Conservation (phyloP, 2,888 invertebrate species). For the Hemaris fuciformis region DNA sequence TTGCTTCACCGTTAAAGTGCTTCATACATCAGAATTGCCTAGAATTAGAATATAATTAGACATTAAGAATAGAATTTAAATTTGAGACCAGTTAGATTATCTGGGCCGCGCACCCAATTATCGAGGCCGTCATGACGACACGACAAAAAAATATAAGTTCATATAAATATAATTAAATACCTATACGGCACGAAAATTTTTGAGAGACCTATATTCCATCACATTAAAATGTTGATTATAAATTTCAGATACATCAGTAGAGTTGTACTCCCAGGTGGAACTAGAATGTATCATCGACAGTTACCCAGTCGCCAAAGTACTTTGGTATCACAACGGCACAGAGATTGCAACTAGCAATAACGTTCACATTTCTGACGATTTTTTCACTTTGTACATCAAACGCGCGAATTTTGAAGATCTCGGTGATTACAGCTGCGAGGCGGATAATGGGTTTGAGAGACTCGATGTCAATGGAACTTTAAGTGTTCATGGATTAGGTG, state of each 20-base stretch:
- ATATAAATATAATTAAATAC: no score
- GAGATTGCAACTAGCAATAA: conserved; percentile 32
- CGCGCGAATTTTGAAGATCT: conserved; percentile 54
- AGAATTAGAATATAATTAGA: no score
- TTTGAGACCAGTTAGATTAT: no score
- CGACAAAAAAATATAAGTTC: no score
- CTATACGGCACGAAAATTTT: no score
- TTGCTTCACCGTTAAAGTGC: no score
- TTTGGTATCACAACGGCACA: conserved; percentile 64
- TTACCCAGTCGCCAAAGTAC: conserved; percentile 39
- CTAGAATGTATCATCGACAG: conserved; percentile 50
- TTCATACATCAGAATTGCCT: no score
- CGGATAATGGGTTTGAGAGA: conserved; percentile 70
- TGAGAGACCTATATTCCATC: no score
- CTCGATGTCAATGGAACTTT: conserved; percentile 47
- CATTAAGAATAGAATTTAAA: no score
- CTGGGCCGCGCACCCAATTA: no score
- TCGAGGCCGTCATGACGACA: no score
- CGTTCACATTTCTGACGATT: conserved; percentile 40
- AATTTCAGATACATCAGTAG: conserved; percentile 49
- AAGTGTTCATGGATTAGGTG: conserved; percentile 58
- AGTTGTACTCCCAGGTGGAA: conserved; percentile 52
- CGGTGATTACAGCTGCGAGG: conserved; percentile 78
- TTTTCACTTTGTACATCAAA: conserved; percentile 42
- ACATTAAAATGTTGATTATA: conserved; percentile 13